A percentile compares a stretch with the other conserved stretches of the same genome.
These are phyloP conservation scores for Nomada ruficornis DNA, from an alignment of 2,888 invertebrate species.

Conservation along the genomic window DNA sequence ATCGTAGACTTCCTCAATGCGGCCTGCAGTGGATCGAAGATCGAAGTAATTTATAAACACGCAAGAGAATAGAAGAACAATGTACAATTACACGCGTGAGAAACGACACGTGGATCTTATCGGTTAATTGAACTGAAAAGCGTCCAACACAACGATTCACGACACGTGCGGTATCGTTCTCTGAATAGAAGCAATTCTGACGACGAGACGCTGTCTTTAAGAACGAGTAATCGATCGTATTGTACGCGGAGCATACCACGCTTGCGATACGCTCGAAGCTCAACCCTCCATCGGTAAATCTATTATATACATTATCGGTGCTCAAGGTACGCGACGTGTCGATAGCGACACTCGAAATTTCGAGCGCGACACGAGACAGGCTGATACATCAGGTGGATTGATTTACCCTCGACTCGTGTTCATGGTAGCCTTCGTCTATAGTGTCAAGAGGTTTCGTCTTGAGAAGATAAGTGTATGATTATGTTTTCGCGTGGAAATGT, in stretches of 20 bases:
- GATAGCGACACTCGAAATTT: conserved; percentile 50
- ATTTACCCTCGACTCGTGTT: conserved; percentile 7
- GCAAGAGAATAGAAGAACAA: conserved; percentile 1
- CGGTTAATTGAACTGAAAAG: conserved; percentile 26
- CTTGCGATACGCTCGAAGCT: conserved; percentile 20
- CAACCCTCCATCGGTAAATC: conserved; percentile 38
- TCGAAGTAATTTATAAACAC: no score
- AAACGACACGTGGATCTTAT: conserved; percentile 21
- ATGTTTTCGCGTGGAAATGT: not conserved
- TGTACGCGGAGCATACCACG: conserved; percentile 4
- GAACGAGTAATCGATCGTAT: conserved; percentile 54
- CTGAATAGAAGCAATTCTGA: conserved; percentile 47
- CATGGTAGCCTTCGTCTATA: not conserved
- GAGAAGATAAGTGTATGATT: not conserved
- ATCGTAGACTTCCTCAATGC: no score
- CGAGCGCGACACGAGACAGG: conserved; percentile 36
- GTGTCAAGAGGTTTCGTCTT: not conserved
- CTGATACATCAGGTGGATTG: conserved; percentile 29
- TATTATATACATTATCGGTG: conserved; percentile 43
- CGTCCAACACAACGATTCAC: conserved; percentile 11
- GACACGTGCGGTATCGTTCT: conserved; percentile 24
- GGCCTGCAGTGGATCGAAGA: no score
- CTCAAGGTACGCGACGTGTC: conserved; percentile 41
- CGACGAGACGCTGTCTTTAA: conserved; percentile 36
- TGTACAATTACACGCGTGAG: conserved; percentile 27